A percentile compares a stretch with the other conserved stretches of the same genome.
phyloP scores from a whole-genome alignment of 1,140 invertebrate species.

The Calosoma granatense region DNA sequence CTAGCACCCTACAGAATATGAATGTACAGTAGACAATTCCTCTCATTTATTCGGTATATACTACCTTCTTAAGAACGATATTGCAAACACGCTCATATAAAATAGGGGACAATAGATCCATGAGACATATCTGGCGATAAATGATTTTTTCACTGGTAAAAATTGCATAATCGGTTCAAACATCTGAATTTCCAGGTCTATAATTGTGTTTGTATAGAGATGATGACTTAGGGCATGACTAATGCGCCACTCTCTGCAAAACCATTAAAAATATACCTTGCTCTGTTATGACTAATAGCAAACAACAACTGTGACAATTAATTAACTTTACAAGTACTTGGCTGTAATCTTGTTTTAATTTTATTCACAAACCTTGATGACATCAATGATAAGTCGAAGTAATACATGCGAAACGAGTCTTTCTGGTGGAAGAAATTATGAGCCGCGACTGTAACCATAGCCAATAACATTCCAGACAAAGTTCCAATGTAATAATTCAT shows the following conservation, averaged over 20 bases:
- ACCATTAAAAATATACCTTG: slow-evolving; percentile 16
- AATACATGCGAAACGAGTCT: slow-evolving; percentile 74
- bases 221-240: slow-evolving; percentile 72
- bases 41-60: not conserved
- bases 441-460: slow-evolving; percentile 44
- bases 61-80: slow-evolving; percentile 39
- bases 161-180: slow-evolving; percentile 64
- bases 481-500: slow-evolving; percentile 34
- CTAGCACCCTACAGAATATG: not conserved
- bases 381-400: slow-evolving; percentile 59
- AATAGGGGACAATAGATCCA: slow-evolving; percentile 41
- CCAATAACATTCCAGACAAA: slow-evolving; percentile 43
- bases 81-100: slow-evolving; percentile 35
- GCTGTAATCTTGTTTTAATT: not conserved
- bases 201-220: slow-evolving; percentile 65
- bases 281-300: no score
- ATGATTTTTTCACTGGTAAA: slow-evolving; percentile 44
- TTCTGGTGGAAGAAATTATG: slow-evolving; percentile 78
- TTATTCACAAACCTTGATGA: slow-evolving; percentile 48
- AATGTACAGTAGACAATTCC: not conserved
- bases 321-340: no score
- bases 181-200: slow-evolving; percentile 62
- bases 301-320: not conserved
- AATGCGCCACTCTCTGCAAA: slow-evolving; percentile 61
- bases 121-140: slow-evolving; percentile 35